phyloP scores from a whole-genome alignment of 2,113 vertebrate genomes.

The Agapornis roseicollis region DNA sequence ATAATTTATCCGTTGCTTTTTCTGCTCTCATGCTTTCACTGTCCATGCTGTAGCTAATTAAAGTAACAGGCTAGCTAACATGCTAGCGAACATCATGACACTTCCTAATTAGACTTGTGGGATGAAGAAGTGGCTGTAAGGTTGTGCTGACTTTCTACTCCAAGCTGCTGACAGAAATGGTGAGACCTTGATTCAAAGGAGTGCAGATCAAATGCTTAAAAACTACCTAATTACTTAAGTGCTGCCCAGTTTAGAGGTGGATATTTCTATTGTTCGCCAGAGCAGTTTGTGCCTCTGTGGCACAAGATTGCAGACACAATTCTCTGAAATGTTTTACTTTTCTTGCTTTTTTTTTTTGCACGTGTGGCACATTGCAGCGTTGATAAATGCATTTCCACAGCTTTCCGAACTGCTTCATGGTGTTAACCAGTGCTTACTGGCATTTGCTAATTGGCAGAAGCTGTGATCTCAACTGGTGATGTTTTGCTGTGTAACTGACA shows the following conservation, averaged over 20 bases:
- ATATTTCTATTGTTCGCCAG: not conserved
- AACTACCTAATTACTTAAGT: not conserved
- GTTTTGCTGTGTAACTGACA: not conserved
- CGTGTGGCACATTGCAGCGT: not conserved
- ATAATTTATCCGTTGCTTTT: conserved; percentile 42
- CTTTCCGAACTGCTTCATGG: not conserved
- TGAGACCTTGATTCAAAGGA: not conserved
- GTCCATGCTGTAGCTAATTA: conserved; percentile 1
- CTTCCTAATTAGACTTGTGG: conserved; percentile 30
- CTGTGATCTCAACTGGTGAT: not conserved
- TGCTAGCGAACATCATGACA: not conserved
- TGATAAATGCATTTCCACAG: not conserved
- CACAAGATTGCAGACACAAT: not conserved
- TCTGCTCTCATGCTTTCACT: conserved; percentile 4
- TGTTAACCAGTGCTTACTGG: not conserved
- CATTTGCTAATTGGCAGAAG: not conserved
- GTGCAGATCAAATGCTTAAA: not conserved
- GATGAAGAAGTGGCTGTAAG: conserved; percentile 26
- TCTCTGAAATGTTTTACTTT: not conserved
- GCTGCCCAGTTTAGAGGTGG: not conserved
- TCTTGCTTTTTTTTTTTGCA: not conserved
- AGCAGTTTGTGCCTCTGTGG: not conserved
- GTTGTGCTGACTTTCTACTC: not conserved
- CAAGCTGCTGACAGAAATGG: not conserved
- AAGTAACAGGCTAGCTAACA: not conserved